Base-by-base conservation (phyloP, 2,888 invertebrate genomes). In the Harpagoxenus sublaevis region DNA sequence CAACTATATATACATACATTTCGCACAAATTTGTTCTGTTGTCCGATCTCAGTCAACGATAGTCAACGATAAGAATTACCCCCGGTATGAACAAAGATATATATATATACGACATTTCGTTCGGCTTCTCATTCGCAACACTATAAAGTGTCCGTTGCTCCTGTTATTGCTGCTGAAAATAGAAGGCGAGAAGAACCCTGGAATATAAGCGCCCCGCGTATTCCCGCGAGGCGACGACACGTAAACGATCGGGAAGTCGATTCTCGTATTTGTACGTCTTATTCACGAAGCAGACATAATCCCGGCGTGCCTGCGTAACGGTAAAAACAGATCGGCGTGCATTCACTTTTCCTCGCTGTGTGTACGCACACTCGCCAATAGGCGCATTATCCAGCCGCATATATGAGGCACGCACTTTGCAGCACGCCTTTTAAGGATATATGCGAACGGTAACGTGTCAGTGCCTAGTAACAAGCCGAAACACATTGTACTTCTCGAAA, bases 301-400 rank as follows among this genome's bases (percentile, higher is more conserved):
- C 91, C 88, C 86, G 86, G 86, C 86, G 87, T 85, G 86, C 81
- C 89, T 89, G 87, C 84, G 82, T 91, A 91, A 91, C 90, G 90
- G 90, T 91, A 91, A 91, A 91, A 91, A 91, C 89, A 85, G 89
- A 91, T 89, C 89, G 89, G 81, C 89, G 91, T 91, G 91, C 91
- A 89, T 91, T 91, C 90, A 89, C 91, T 91, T 91, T 91, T 91
- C 87, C 89, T 83, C 85, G 86, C 81, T 77, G 42, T 68, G n/a
- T 53, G 65, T 82, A 79, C 73, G 68, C 42, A 77, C 62, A 53
- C 51, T 23, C 53, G 35, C 75, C 23, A 23, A 0, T 23, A 28
- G 66, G 53, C 70, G 48, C 70, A 79, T 60, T 79, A 78, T 81
- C 66, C 73, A 12, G 55, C 57, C 77, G 81, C 53, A 39, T 71